Conservation (phyloP, 2,888 invertebrate genomes). For the Mythimna lalbum region DNA sequence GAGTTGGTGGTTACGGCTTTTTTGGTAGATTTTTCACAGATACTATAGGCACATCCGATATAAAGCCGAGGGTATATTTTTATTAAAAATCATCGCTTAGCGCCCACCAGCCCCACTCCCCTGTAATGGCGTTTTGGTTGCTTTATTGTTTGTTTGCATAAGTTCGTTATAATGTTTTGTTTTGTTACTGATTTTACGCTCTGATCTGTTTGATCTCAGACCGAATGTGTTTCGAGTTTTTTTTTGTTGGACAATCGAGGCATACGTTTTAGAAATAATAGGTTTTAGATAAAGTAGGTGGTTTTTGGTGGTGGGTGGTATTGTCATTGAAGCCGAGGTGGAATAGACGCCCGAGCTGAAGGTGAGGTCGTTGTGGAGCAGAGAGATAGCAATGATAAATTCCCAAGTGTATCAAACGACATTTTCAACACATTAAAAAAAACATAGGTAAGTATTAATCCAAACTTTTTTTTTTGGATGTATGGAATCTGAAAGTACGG, state of each 20-base stretch:
- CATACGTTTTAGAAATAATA: neutral
- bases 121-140: conserved; percentile 73
- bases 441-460: too few species aligned
- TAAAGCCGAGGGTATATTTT: conserved; percentile 83
- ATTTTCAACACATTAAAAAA: too few species aligned
- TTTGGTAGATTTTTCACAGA: conserved; percentile 43
- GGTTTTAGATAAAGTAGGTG: too few species aligned
- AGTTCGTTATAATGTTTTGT: conserved; percentile 45
- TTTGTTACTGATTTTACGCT: conserved; percentile 57
- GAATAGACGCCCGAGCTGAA: too few species aligned
- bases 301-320: too few species aligned
- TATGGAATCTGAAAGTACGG: too few species aligned
- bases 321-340: too few species aligned
- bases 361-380: too few species aligned
- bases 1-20: conserved; percentile 10
- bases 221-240: neutral
- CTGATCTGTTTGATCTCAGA: conserved; percentile 8
- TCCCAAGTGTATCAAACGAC: too few species aligned
- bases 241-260: neutral
- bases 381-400: too few species aligned
- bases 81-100: conserved; percentile 88
- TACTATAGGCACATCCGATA: conserved; percentile 80
- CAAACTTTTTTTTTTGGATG: too few species aligned
- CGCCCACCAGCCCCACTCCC: conserved; percentile 56
- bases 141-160: conserved; percentile 75